A percentile compares a stretch with the other conserved stretches of the same genome.
phyloP scores from a whole-genome alignment of 2,113 vertebrate species.

The Rafetus swinhoei region DNA sequence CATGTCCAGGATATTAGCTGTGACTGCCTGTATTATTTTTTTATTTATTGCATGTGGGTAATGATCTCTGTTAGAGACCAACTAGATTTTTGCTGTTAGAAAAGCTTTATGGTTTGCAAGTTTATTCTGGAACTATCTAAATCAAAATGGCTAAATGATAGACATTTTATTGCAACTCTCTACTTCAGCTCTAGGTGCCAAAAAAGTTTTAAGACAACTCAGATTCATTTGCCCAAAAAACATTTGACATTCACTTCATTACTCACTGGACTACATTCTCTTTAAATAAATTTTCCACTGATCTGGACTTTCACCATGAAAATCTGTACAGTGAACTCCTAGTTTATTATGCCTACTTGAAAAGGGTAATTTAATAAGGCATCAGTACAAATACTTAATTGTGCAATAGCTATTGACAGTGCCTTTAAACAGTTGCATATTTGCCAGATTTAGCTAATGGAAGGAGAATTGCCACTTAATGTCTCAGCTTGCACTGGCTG shows the following conservation, averaged over 20 bases:
- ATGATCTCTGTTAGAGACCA: background rate
- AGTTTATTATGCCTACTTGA: slow-evolving; percentile 85
- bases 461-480: slow-evolving; percentile 87
- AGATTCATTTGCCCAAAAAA: slow-evolving; percentile 60
- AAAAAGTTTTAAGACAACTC: slow-evolving; percentile 66
- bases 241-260: slow-evolving; percentile 76
- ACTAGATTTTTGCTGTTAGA: slow-evolving; percentile 31
- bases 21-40: background rate
- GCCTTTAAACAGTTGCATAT: slow-evolving; percentile 91
- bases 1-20: background rate
- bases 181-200: slow-evolving; percentile 19
- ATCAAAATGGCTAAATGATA: slow-evolving; percentile 24
- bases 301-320: slow-evolving; percentile 76
- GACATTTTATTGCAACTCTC: slow-evolving; percentile 30
- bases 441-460: slow-evolving; percentile 91
- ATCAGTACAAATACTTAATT: slow-evolving; percentile 93
- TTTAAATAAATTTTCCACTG: slow-evolving; percentile 77
- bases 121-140: slow-evolving; percentile 24
- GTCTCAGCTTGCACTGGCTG: slow-evolving; percentile 84
- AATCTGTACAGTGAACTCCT: slow-evolving; percentile 80
- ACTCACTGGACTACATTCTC: slow-evolving; percentile 65
- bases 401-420: slow-evolving; percentile 92
- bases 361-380: slow-evolving; percentile 92
- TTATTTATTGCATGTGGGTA: fast-evolving
- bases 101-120: background rate